These are phyloP conservation scores for Haliclona indistincta DNA, from an alignment of 37 sponge, comb jelly and placozoan genomes.

Conservation along the genomic window DNA sequence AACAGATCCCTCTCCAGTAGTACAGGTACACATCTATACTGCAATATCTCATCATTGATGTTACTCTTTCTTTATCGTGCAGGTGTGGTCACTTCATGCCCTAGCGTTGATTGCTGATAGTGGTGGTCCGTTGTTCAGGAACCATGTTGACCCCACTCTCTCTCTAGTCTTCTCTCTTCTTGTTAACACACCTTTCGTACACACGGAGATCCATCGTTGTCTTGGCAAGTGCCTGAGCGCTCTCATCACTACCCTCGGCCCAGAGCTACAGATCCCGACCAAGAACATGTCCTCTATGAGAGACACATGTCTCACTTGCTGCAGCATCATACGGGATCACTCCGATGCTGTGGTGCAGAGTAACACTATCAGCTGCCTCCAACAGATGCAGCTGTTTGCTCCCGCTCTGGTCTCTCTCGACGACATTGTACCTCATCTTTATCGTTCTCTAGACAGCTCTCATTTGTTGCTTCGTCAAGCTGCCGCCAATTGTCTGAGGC, in stretches of 20 bases:
- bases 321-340: conserved; percentile 75
- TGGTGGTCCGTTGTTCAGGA: conserved; percentile 96
- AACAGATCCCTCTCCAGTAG: neutral
- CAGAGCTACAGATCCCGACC: conserved; percentile 87
- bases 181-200: conserved; percentile 52
- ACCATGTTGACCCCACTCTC: conserved; percentile 84
- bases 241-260: conserved; percentile 93
- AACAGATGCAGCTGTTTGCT: conserved; percentile 96
- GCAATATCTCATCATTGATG: neutral
- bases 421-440: conserved; percentile 51
- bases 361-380: conserved; percentile 85
- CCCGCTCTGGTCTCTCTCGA: conserved; percentile 69
- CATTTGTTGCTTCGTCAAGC: conserved; percentile 81
- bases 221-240: conserved; percentile 92
- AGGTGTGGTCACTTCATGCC: conserved; percentile 96
- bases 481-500: conserved; percentile 84
- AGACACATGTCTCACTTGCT: conserved; percentile 52
- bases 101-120: conserved; percentile 89
- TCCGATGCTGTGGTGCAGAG: conserved; percentile 86
- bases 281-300: conserved; percentile 47
- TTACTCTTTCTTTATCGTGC: conserved; percentile 16
- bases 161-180: conserved; percentile 76
- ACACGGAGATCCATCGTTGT: conserved; percentile 82
- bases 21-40: neutral
- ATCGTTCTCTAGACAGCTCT: conserved; percentile 53